Evolutionary conservation across 2,888 invertebrate genomes (phyloP).

Genomic region (Ypsolopha sequella): DNA sequence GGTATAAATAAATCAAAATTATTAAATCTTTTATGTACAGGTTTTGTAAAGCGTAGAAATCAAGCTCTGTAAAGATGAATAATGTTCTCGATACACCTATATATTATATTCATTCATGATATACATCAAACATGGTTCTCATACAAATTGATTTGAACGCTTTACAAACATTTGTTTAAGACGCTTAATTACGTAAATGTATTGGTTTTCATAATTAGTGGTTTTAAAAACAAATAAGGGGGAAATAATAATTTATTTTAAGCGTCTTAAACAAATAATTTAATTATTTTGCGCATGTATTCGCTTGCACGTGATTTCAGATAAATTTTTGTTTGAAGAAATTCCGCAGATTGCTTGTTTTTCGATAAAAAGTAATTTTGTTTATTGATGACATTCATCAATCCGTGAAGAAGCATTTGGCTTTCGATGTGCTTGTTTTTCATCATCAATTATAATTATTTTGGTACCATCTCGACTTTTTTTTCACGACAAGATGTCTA

Average conservation of each 20-base stretch:
- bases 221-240: not conserved
- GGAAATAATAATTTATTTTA: not conserved
- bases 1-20: not conserved
- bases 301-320: conserved; percentile 41
- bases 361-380: not conserved
- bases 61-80: not conserved
- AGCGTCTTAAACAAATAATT: not conserved
- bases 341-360: conserved; percentile 39
- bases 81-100: not conserved
- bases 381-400: not conserved
- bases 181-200: not conserved
- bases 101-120: not conserved
- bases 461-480: no score
- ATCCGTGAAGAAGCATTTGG: conserved; percentile 16
- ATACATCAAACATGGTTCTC: not conserved
- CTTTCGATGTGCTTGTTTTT: conserved; percentile 51
- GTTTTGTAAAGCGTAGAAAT: not conserved
- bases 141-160: not conserved
- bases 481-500: no score
- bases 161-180: conserved; percentile 1
- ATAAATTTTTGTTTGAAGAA: conserved; percentile 20
- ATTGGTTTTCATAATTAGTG: not conserved
- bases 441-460: conserved; percentile 20
- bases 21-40: not conserved
- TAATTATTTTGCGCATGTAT: conserved; percentile 31